Percentiles rank a stretch among this genome's conserved stretches.
Evolutionary conservation across 2,888 invertebrate species (phyloP).

Genomic region (Uloborus plumipes): DNA sequence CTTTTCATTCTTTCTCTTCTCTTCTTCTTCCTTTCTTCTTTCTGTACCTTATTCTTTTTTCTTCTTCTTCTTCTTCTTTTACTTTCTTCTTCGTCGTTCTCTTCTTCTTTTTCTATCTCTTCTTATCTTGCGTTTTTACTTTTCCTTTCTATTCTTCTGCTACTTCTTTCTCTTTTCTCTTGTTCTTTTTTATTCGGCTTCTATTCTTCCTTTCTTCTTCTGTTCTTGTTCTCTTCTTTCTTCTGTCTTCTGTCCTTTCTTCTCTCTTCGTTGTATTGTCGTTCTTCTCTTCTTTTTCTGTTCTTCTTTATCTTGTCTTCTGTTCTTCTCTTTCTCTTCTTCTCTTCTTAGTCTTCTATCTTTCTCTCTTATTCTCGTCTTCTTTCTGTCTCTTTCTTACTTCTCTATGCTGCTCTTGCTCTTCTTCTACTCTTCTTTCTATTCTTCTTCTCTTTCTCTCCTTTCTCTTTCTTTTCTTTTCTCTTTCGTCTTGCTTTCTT

Average conservation of each 20-base stretch:
- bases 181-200: too few relatives aligned
- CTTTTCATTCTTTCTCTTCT: constrained; percentile 3
- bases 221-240: not conserved
- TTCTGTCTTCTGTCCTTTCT: not conserved
- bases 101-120: not conserved
- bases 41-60: too few relatives aligned
- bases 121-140: not conserved
- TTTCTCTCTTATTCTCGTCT: not conserved
- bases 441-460: not conserved
- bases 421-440: not conserved
- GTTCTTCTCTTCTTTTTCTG: not conserved
- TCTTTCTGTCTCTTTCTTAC: not conserved
- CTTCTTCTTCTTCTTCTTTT: too few relatives aligned
- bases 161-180: too few relatives aligned
- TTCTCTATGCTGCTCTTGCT: not conserved
- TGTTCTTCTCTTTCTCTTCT: not conserved
- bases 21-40: too few relatives aligned
- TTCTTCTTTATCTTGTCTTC: not conserved
- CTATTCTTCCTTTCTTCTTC: not conserved
- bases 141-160: too few relatives aligned
- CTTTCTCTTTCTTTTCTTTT: not conserved
- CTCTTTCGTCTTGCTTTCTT: not conserved
- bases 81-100: too few relatives aligned
- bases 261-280: not conserved
- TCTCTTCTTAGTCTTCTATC: not conserved